Evolutionary conservation across 2,113 vertebrate species (phyloP).

Genomic region (Podocnemis expansa): DNA sequence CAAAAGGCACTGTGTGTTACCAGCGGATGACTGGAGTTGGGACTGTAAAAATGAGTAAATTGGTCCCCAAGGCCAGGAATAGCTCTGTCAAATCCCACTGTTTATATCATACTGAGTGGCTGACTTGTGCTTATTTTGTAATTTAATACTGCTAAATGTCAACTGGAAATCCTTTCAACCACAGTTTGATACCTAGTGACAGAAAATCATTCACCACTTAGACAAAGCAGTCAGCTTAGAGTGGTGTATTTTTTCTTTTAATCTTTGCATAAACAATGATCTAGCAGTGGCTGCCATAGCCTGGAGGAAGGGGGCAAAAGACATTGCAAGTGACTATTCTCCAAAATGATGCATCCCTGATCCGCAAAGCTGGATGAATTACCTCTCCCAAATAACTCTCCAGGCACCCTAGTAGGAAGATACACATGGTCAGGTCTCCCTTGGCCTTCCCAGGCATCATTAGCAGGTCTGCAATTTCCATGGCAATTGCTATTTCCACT

Average conservation of each 20-base stretch:
- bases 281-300: slow-evolving; percentile 49
- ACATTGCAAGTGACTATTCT: not conserved
- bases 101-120: slow-evolving; percentile 76
- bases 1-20: slow-evolving; percentile 72
- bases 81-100: slow-evolving; percentile 76
- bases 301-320: not conserved
- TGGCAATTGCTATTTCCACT: not conserved
- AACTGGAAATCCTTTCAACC: slow-evolving; percentile 78
- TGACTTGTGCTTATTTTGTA: slow-evolving; percentile 79
- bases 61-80: slow-evolving; percentile 78
- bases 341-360: not conserved
- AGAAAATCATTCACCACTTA: slow-evolving; percentile 76
- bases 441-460: not conserved
- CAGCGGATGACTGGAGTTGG: slow-evolving; percentile 68
- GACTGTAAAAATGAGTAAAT: slow-evolving; percentile 79
- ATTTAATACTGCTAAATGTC: slow-evolving; percentile 80
- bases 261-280: slow-evolving; percentile 57
- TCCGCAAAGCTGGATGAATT: rapidly evolving
- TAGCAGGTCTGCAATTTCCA: not conserved
- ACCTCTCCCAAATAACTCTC: rapidly evolving
- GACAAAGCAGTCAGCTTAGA: slow-evolving; percentile 67
- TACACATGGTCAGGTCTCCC: rapidly evolving
- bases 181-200: slow-evolving; percentile 75
- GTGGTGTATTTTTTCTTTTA: slow-evolving; percentile 48
- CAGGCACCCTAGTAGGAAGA: not conserved